Conservation (phyloP, 2,888 invertebrate species). For the Dicycla oo region DNA sequence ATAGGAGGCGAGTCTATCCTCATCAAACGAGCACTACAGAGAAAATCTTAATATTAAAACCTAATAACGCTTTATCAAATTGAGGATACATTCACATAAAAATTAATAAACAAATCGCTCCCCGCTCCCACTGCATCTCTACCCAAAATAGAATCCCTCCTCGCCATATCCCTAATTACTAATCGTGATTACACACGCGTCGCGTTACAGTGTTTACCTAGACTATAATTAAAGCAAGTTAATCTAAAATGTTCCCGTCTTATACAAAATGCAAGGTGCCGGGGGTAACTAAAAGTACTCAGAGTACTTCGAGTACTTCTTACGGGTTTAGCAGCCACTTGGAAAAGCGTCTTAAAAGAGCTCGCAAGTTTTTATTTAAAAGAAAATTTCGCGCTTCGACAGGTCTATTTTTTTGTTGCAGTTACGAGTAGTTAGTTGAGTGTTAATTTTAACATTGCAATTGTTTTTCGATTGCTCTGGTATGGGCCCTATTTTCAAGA, state of each 20-base stretch:
- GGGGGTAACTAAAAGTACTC: constrained; percentile 57
- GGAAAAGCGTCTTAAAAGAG: constrained; percentile 52
- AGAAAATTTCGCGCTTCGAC: constrained; percentile 48
- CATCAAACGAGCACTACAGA: too few relatives aligned
- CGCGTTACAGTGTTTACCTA: constrained; percentile 80
- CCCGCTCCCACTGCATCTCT: constrained; percentile 49
- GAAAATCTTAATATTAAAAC: too few relatives aligned
- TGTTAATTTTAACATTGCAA: not conserved
- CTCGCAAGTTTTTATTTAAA: constrained; percentile 57
- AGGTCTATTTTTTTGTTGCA: constrained; percentile 44
- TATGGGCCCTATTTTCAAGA: too few relatives aligned
- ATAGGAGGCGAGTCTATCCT: too few relatives aligned
- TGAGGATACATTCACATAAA: not conserved
- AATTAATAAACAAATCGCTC: constrained; percentile 9
- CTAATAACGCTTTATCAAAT: not conserved
- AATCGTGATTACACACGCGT: constrained; percentile 86
- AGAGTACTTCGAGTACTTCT: constrained; percentile 57
- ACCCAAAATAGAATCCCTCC: constrained; percentile 54
- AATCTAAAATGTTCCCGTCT: constrained; percentile 84
- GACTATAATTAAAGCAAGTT: constrained; percentile 87
- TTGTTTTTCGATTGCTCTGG: too few relatives aligned
- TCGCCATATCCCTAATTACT: constrained; percentile 83
- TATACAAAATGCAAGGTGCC: constrained; percentile 86
- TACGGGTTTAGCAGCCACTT: constrained; percentile 61
- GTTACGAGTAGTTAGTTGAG: constrained; percentile 31